Base-by-base conservation (phyloP, 1,140 invertebrate species). In the Drosophila arawakana region DNA sequence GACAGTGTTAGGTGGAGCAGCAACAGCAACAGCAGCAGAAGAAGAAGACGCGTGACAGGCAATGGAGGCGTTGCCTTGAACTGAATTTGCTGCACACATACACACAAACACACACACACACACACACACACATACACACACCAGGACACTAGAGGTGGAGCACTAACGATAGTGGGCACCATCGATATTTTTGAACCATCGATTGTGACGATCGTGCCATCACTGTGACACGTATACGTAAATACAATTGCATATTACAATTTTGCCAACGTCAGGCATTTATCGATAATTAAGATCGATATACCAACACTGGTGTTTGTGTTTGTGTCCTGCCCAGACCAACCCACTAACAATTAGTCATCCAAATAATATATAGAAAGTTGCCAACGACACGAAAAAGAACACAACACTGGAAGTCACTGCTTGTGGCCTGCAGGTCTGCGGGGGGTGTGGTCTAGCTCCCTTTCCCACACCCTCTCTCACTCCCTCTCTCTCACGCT, bases 41-140 rank as follows among this genome's bases (percentile, higher is more conserved):
- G 30, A 18, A 63, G 35, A 13, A 30, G 43, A 49, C 55, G 18
- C 15, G 46, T 18, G 41, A 10, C 39, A 65, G 69, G 76, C 73
- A 57, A 49, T 37, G 49, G 47, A 84, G 81, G 81, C 78, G 81
- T 84, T 71, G 81, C 81, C 81, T 84, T 84, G 81, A 84, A 84
- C 81, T 84, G 66, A 85, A 84, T 84, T 78, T 73, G 35, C 59
- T 70, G 76, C 71, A 50, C 49, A 60, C 49, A 37, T 30, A 46
- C 47, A 61, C n/a, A 34, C 47, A 66, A 18, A 61, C 35, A 49
- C 25, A 62, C n/a, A 65, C 21, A 13, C 2, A n/a, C n/a, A n/a
- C n/a, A 47, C 8, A 34, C 18, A 25, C 30, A 35, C 10, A 9
- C 8, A 43, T 10, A 60, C n/a, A 34, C 30, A 50, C 15, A 39